Conservation (phyloP, 2,888 invertebrate species). For the Sphaerophoria taeniata region DNA sequence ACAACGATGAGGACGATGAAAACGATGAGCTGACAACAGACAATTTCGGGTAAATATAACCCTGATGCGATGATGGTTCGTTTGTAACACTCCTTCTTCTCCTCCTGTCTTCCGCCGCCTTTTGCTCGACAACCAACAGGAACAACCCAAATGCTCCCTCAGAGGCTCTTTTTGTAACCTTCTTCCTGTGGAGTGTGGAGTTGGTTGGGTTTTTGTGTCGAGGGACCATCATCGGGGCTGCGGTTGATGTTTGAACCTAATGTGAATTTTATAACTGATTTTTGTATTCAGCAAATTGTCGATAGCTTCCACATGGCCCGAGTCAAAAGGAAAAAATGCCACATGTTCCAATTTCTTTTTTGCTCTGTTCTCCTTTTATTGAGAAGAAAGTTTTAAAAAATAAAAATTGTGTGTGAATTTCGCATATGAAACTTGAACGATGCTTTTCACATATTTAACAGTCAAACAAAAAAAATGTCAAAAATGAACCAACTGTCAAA, state of each 20-base stretch:
- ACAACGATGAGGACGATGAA: no score
- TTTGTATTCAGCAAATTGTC: slow-evolving; percentile 63
- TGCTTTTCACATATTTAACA: not conserved
- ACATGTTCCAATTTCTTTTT: slow-evolving; percentile 51
- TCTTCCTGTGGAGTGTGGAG: slow-evolving; percentile 42
- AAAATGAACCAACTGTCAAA: slow-evolving; percentile 25
- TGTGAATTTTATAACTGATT: slow-evolving; percentile 58
- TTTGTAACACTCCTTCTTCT: slow-evolving; percentile 40
- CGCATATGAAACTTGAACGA: no score
- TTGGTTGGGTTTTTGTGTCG: slow-evolving; percentile 16
- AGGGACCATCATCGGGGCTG: not conserved
- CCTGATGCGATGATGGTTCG: slow-evolving; percentile 55
- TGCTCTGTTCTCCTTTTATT: slow-evolving; percentile 4
- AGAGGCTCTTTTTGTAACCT: slow-evolving; percentile 38
- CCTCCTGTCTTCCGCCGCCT: not conserved
- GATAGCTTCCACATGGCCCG: slow-evolving; percentile 32
- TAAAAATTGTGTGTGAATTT: slow-evolving; percentile 18
- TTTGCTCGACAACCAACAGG: no score
- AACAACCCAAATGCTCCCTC: no score
- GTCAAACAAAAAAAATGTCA: no score
- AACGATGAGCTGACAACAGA: slow-evolving; percentile 47
- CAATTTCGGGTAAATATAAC: slow-evolving; percentile 52
- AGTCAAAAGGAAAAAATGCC: slow-evolving; percentile 17
- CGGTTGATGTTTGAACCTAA: not conserved
- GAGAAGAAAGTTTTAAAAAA: slow-evolving; percentile 25